Percentiles rank a stretch among this genome's conserved stretches.
phyloP scores from a whole-genome alignment of 2,797 vertebrate genomes.

The Mallotus villosus region DNA sequence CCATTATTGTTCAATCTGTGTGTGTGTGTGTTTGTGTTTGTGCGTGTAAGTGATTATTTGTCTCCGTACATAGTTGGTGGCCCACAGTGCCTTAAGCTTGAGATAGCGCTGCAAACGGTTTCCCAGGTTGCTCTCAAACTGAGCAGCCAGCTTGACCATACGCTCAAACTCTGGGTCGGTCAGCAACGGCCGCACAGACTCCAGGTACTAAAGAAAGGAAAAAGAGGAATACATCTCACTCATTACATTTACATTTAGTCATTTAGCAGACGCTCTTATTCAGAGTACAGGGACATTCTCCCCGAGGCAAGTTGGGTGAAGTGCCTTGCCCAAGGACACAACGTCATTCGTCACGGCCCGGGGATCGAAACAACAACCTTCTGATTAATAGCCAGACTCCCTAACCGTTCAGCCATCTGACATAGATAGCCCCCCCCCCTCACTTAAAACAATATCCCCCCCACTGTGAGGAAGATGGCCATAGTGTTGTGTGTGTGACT shows the following conservation, averaged over 20 bases:
- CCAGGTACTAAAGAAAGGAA: conserved; percentile 74
- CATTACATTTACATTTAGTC: too few species aligned
- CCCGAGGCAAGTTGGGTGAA: too few species aligned
- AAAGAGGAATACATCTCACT: background rate
- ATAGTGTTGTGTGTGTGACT: conserved; percentile 22
- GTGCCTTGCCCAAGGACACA: too few species aligned
- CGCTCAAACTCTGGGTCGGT: conserved; percentile 66
- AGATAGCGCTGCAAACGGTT: conserved; percentile 83
- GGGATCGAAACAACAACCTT: too few species aligned
- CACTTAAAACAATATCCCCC: background rate
- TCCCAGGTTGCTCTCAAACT: conserved; percentile 79
- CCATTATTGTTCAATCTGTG: background rate
- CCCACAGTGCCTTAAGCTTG: conserved; percentile 86
- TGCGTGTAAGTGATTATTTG: background rate
- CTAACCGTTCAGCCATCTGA: too few species aligned
- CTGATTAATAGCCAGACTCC: too few species aligned
- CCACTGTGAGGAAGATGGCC: background rate
- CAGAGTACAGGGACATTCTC: too few species aligned
- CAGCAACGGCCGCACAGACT: conserved; percentile 79
- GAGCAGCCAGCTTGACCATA: conserved; percentile 66
- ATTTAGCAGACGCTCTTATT: too few species aligned
- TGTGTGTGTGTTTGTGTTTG: background rate
- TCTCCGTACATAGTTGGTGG: conserved; percentile 83
- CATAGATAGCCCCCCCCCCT: too few species aligned
- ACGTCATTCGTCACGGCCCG: too few species aligned